Evolutionary conservation across 2,113 vertebrate genomes (phyloP).

Genomic region (Aptenodytes patagonicus): DNA sequence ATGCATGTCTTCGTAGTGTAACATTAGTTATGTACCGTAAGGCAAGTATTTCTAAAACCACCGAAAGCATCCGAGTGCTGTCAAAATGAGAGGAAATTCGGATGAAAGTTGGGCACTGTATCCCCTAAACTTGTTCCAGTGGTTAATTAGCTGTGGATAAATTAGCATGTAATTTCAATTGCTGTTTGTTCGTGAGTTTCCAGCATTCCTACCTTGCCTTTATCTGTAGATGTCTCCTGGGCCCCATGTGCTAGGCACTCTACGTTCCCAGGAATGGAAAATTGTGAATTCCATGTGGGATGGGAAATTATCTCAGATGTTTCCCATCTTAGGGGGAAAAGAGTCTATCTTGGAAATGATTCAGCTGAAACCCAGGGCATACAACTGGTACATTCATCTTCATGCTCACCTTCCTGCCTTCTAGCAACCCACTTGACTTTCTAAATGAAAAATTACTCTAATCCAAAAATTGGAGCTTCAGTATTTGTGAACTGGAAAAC

Average conservation of each 20-base stretch:
- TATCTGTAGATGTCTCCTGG: conserved; percentile 14
- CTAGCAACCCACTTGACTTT: neutral
- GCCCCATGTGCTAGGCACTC: conserved; percentile 11
- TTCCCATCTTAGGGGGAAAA: neutral
- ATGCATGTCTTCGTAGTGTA: neutral
- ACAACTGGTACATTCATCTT: neutral
- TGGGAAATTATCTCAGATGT: conserved; percentile 6
- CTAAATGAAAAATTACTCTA: neutral
- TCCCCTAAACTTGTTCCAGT: neutral
- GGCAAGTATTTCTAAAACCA: neutral
- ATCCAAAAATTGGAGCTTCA: neutral
- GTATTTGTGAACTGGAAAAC: neutral
- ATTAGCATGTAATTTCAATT: conserved; percentile 5
- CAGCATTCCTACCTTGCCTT: conserved; percentile 25
- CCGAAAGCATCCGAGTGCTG: neutral
- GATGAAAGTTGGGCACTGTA: neutral
- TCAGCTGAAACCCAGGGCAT: neutral
- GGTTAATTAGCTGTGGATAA: conserved; percentile 23
- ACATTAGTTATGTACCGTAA: neutral
- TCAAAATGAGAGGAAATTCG: conserved; percentile 25
- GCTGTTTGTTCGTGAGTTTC: neutral
- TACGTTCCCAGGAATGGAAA: neutral
- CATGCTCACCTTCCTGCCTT: neutral
- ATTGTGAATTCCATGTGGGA: conserved; percentile 48
- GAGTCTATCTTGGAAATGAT: neutral